phyloP scores from a whole-genome alignment of 2,888 invertebrate genomes.

The Nomada ferruginata region DNA sequence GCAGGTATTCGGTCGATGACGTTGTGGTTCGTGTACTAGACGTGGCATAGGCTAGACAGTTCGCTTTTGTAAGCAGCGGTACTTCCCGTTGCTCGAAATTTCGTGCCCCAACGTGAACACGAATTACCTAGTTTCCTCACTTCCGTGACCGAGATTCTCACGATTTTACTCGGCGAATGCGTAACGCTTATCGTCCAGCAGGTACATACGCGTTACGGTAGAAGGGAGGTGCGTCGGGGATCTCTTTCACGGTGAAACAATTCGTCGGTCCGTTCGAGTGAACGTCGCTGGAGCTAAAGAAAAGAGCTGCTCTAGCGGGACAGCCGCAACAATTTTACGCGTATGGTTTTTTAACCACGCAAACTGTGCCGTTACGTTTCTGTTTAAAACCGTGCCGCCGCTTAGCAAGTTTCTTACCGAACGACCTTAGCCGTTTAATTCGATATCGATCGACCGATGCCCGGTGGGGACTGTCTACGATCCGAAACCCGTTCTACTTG shows the following conservation, averaged over 20 bases:
- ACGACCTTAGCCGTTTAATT: constrained; percentile 14
- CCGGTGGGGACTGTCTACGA: background rate
- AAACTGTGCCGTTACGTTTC: background rate
- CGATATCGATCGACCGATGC: constrained; percentile 17
- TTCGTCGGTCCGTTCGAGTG: background rate
- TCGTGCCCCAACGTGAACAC: background rate
- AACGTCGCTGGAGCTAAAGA: background rate
- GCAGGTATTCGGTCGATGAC: background rate
- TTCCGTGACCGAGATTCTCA: constrained; percentile 47
- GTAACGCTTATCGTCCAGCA: constrained; percentile 35
- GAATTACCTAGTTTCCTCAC: constrained; percentile 42
- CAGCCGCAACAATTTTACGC: background rate
- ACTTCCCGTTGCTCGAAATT: background rate
- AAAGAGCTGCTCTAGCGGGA: constrained; percentile 1
- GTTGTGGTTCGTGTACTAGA: too few species aligned
- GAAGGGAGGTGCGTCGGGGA: constrained; percentile 16
- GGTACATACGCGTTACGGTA: constrained; percentile 5
- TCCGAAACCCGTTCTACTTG: constrained; percentile 29
- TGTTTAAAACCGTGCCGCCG: background rate
- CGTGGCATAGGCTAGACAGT: too few species aligned
- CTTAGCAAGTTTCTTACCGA: background rate
- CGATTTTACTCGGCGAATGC: background rate
- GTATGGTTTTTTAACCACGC: background rate
- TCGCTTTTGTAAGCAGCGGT: too few species aligned
- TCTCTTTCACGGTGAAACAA: constrained; percentile 30